Conservation (phyloP, 2,797 vertebrate genomes). For the Microctenopoma steveboyesi region DNA sequence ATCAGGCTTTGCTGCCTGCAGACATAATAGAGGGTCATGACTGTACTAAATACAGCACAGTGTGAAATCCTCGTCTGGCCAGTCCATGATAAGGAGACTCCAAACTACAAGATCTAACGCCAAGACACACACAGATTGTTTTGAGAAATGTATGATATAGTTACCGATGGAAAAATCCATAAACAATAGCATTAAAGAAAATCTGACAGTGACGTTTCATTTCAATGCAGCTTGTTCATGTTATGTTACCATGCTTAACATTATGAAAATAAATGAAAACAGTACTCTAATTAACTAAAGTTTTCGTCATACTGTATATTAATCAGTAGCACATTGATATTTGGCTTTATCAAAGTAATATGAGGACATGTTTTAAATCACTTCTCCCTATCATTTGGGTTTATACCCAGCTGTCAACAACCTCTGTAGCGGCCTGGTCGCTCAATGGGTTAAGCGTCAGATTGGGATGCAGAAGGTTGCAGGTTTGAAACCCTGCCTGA, state of each 20-base stretch:
- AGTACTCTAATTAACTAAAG: too few species aligned
- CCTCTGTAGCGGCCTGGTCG: neutral
- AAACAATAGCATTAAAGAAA: neutral
- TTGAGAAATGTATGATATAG: neutral
- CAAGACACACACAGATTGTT: constrained; percentile 6
- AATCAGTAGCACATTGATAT: too few species aligned
- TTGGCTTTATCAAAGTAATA: neutral
- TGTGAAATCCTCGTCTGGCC: constrained; percentile 29
- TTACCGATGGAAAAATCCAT: constrained; percentile 1
- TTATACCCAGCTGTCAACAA: constrained; percentile 21
- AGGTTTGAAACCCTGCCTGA: too few species aligned
- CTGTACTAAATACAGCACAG: constrained; percentile 20
- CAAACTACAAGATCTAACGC: neutral
- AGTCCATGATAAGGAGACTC: constrained; percentile 20
- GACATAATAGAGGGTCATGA: constrained; percentile 22
- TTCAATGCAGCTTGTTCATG: too few species aligned
- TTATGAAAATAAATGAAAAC: neutral
- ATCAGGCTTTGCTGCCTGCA: constrained; percentile 7
- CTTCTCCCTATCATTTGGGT: constrained; percentile 6
- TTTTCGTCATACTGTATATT: too few species aligned
- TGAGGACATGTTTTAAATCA: constrained; percentile 7
- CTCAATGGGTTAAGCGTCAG: too few species aligned
- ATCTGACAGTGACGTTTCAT: too few species aligned
- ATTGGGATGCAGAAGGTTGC: too few species aligned
- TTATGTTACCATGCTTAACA: neutral